A percentile compares a stretch with the other conserved stretches of the same genome.
Conservation (phyloP, 2,797 vertebrate genomes). For the Ctenopoma kingsleyae region DNA sequence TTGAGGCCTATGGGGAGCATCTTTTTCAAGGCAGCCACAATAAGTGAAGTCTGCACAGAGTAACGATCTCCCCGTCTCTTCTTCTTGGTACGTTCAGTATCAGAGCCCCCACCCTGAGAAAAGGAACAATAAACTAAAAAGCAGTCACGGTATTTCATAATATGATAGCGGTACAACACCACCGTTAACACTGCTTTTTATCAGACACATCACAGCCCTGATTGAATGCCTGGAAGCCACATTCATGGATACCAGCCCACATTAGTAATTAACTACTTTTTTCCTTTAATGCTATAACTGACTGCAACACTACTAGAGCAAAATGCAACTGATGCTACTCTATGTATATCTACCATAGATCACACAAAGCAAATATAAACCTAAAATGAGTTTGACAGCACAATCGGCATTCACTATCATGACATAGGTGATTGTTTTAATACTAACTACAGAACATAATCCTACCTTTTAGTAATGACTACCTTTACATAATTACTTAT, state of each 20-base stretch:
- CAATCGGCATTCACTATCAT: constrained; percentile 2
- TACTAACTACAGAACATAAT: constrained; percentile 4
- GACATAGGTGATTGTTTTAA: constrained; percentile 16
- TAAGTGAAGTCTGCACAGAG: constrained; percentile 94
- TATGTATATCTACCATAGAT: constrained; percentile 8
- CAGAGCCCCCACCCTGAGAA: constrained; percentile 90
- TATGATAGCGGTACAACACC: constrained; percentile 6
- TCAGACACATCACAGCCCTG: constrained; percentile 29
- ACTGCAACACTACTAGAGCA: constrained; percentile 26
- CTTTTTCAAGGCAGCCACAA: constrained; percentile 96
- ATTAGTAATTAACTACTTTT: constrained; percentile 10
- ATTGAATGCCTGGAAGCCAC: constrained; percentile 43
- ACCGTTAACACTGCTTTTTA: constrained; percentile 31
- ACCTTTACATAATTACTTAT: constrained; percentile 24
- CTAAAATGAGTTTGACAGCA: constrained; percentile 14
- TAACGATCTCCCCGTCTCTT: constrained; percentile 93
- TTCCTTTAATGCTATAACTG: constrained; percentile 11
- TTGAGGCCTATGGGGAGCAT: constrained; percentile 97
- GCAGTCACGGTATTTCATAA: constrained; percentile 64
- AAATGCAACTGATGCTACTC: constrained; percentile 15
- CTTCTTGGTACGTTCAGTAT: constrained; percentile 95
- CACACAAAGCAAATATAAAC: constrained; percentile 16
- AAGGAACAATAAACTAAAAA: constrained; percentile 59
- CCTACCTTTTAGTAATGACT: constrained; percentile 26
- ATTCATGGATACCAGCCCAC: constrained; percentile 21